Conservation (phyloP, 2,113 vertebrate species). For the Beaufortia kweichowensis region DNA sequence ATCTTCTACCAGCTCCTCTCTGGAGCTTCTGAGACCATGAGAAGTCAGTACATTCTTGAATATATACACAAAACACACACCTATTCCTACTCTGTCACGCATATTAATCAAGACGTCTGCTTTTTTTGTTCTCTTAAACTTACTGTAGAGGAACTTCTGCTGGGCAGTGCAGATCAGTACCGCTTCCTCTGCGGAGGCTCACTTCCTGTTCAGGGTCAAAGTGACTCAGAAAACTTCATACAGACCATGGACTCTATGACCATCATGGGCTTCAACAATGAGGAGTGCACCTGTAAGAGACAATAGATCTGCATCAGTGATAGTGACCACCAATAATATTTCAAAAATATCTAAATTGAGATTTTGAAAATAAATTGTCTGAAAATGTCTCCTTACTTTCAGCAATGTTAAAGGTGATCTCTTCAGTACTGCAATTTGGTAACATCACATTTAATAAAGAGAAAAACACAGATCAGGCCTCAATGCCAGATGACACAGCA, state of each 20-base stretch:
- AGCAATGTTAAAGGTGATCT: conserved; percentile 86
- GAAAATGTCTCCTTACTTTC: not conserved
- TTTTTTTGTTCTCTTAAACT: not conserved
- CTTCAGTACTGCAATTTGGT: conserved; percentile 86
- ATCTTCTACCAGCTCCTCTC: conserved; percentile 87
- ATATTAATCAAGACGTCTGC: too few relatives aligned
- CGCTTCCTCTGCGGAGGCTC: conserved; percentile 85
- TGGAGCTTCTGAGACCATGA: conserved; percentile 78
- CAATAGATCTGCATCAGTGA: not conserved
- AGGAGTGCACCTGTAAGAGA: conserved; percentile 82
- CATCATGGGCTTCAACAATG: conserved; percentile 85
- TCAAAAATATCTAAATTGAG: not conserved
- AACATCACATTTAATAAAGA: conserved; percentile 85
- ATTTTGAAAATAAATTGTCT: not conserved
- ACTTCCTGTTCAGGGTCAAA: conserved; percentile 79
- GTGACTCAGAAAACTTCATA: conserved; percentile 86
- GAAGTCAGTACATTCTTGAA: conserved; percentile 65
- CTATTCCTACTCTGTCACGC: not conserved
- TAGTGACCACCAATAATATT: not conserved
- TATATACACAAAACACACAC: not conserved
- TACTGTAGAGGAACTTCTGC: conserved; percentile 78
- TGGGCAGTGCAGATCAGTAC: conserved; percentile 80
- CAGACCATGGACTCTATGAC: conserved; percentile 90
- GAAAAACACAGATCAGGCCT: conserved; percentile 85
- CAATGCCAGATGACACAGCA: conserved; percentile 91